Percentiles rank a stretch among this genome's conserved stretches.
These are phyloP conservation scores for Papilio helenus DNA, from an alignment of 1,140 invertebrate species.

Conservation along the genomic window DNA sequence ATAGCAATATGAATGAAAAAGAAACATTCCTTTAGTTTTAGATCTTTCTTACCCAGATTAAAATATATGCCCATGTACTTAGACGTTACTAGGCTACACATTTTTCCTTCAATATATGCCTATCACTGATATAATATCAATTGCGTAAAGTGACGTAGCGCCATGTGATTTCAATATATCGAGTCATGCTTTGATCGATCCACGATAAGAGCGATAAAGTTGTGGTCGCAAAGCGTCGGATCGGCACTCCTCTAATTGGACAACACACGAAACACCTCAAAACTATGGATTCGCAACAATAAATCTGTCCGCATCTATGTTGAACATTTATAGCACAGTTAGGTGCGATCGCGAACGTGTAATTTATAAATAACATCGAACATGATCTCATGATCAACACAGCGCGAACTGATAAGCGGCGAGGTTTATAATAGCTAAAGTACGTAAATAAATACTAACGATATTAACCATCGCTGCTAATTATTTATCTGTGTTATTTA, in stretches of 20 bases:
- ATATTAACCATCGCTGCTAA: neutral
- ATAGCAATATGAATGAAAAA: too few species aligned
- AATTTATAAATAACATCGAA: constrained; percentile 12
- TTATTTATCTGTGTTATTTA: neutral
- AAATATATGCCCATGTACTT: too few species aligned
- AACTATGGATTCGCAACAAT: neutral
- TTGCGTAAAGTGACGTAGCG: neutral
- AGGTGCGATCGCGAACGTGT: neutral
- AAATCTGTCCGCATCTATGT: neutral
- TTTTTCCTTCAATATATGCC: neutral
- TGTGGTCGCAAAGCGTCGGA: neutral
- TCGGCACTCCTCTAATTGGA: neutral
- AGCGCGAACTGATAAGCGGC: constrained; percentile 9
- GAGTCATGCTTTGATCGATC: neutral
- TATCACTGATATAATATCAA: neutral
- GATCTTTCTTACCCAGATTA: too few species aligned
- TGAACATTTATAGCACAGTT: neutral
- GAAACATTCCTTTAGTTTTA: too few species aligned
- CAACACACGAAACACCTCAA: neutral
- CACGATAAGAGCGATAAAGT: neutral
- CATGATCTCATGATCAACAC: constrained; percentile 15
- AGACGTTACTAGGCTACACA: neutral
- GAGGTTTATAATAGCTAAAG: neutral
- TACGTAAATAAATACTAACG: constrained; percentile 14
- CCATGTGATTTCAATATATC: constrained; percentile 12